Evolutionary conservation across 2,113 vertebrate genomes (phyloP).

Genomic region (Lepus americanus): DNA sequence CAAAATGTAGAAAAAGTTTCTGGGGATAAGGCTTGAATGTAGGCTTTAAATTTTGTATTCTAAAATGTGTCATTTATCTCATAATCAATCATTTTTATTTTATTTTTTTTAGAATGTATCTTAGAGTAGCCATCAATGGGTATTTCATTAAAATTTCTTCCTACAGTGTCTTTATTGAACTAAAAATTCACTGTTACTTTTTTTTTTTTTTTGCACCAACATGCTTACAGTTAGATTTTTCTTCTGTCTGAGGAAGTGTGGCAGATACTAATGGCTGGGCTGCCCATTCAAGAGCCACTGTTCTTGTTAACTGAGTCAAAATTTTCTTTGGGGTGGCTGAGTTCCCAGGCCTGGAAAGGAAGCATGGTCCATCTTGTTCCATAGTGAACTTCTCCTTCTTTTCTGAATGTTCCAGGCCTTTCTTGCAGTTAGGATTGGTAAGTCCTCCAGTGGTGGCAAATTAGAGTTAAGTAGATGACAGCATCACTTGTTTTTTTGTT

Average conservation of each 20-base stretch:
- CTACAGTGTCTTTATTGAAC: constrained; percentile 11
- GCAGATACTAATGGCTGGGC: background rate
- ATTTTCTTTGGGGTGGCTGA: background rate
- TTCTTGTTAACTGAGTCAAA: background rate
- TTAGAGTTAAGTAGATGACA: background rate
- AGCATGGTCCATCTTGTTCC: background rate
- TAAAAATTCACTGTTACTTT: constrained; percentile 19
- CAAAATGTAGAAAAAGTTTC: constrained; percentile 51
- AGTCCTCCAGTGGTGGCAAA: background rate
- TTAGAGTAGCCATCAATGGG: background rate
- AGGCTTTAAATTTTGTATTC: constrained; percentile 65
- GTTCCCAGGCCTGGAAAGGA: background rate
- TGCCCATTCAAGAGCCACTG: background rate
- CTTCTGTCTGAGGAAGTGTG: constrained; percentile 2
- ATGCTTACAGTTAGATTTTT: background rate
- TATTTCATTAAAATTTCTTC: constrained; percentile 49
- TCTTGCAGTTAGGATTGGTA: background rate
- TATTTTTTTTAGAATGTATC: constrained; percentile 46
- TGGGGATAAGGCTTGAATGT: background rate
- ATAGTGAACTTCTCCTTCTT: background rate
- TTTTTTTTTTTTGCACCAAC: background rate
- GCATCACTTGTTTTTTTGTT: background rate
- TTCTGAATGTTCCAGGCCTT: background rate
- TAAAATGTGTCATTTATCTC: constrained; percentile 58
- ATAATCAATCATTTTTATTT: constrained; percentile 46